Conservation (phyloP, 2,797 vertebrate species). For the Ceryle rudis region DNA sequence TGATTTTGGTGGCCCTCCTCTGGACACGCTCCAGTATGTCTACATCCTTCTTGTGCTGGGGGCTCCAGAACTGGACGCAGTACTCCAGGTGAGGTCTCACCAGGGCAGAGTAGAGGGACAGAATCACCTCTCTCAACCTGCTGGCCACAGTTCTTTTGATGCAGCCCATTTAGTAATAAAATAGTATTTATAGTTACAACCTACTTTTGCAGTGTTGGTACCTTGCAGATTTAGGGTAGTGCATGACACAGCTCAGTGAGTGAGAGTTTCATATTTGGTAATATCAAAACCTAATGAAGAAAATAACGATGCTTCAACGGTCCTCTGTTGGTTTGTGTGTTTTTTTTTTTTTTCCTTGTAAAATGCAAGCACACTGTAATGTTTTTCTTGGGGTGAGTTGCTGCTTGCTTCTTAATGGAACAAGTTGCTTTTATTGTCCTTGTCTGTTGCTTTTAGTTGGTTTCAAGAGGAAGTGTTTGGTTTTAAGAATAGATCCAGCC, state of each 20-base stretch:
- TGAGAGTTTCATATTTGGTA: not conserved
- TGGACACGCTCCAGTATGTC: too few relatives aligned
- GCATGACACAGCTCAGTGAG: not conserved
- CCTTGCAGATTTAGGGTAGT: not conserved
- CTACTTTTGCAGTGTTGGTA: not conserved
- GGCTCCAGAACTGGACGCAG: too few relatives aligned
- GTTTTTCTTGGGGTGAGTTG: not conserved
- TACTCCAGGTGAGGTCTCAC: too few relatives aligned
- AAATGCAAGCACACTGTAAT: not conserved
- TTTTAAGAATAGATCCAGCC: not conserved
- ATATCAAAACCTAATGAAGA: not conserved
- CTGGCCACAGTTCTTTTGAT: too few relatives aligned
- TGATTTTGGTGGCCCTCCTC: too few relatives aligned
- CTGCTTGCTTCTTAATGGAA: not conserved
- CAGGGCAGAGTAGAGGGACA: too few relatives aligned
- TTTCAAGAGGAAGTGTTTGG: not conserved
- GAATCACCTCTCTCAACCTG: too few relatives aligned
- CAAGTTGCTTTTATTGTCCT: not conserved
- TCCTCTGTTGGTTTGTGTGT: not conserved
- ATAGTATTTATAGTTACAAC: not conserved
- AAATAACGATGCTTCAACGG: not conserved
- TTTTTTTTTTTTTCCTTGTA: not conserved
- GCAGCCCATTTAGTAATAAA: not conserved
- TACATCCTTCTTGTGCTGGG: too few relatives aligned
- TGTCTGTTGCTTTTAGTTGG: not conserved